Base-by-base conservation (phyloP, 2,888 invertebrate species). In the Platyscelio sp. region DNA sequence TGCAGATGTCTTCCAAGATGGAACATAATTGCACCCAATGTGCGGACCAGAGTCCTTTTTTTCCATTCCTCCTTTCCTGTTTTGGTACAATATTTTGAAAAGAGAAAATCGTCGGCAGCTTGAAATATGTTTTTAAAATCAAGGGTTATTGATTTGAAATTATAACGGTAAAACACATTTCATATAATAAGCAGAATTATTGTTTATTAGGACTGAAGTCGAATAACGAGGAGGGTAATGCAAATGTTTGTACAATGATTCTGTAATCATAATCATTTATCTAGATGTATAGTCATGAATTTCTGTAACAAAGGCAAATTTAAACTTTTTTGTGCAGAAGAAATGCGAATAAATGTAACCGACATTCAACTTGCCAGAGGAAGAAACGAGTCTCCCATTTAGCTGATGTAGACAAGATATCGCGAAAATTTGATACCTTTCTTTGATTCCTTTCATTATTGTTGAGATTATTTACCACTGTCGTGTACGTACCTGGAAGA, bases 401-500 rank as follows among this genome's bases (percentile, higher is more conserved):
- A 63, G 49, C 49, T 71, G 76, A 76, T 82, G 58, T 65, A 71
- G 76, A 71, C 49, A 56, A 75, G 81, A 82, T 82, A 76, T 27
- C 58, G 54, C 56, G 60, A 76, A 76, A 82, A 82, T 76, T 76
- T 82, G 82, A 82, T 82, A 82, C 76, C 65, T 71, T 82, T 76
- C 75, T 81, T 81, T 65, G 63, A 75, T 76, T 81, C 63, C 46
- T 56, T 75, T 71, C 58, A 76, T 76, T 81, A 70, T 81, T 54
- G 5, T 70, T 18, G 67, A 27, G 74, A 74, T 67, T 61, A 54
- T 72, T 74, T 65, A 78, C 43, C 63, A 56, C n/a, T 78, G 77
- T 46, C 65, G n/a, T n/a, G n/a, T n/a, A n/a, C n/a, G n/a, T 67
- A 49, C 27, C 70, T 43, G 61, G 43, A 46, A 63, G 9, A 51